Conservation (phyloP, 1,140 invertebrate genomes). For the Drosophila guanche region DNA sequence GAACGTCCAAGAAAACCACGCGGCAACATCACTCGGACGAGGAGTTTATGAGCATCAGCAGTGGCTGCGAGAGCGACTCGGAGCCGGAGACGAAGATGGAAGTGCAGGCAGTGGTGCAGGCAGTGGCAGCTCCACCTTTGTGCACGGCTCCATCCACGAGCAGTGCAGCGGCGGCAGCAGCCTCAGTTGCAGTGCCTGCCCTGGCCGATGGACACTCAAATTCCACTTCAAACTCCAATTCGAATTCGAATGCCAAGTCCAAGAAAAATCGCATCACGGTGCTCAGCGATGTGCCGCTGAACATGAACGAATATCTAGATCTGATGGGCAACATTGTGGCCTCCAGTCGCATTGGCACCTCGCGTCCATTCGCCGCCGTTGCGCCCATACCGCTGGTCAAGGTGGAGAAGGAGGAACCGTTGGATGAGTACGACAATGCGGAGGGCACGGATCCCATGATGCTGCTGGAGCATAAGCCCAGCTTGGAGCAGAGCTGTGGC, state of each 20-base stretch:
- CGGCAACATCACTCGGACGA: constrained; percentile 33
- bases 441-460: background rate
- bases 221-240: constrained; percentile 35
- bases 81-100: constrained; percentile 28
- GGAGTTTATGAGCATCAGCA: constrained; percentile 71
- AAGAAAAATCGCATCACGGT: constrained; percentile 79
- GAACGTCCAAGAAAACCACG: constrained; percentile 27
- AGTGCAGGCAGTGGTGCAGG: background rate
- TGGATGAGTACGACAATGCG: constrained; percentile 65
- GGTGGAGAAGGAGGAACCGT: constrained; percentile 77
- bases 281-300: constrained; percentile 78
- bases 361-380: constrained; percentile 62
- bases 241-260: constrained; percentile 47
- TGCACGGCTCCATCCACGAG: constrained; percentile 60
- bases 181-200: constrained; percentile 7
- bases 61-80: constrained; percentile 54
- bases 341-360: constrained; percentile 69
- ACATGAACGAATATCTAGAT: constrained; percentile 81
- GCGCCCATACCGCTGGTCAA: constrained; percentile 74
- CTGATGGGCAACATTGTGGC: constrained; percentile 80
- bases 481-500: constrained; percentile 39
- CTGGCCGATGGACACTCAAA: constrained; percentile 37
- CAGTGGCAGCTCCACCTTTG: constrained; percentile 23
- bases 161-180: constrained; percentile 31
- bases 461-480: constrained; percentile 53